phyloP scores from a whole-genome alignment of 30 jellyfish, hydroid and myxozoan species.

The Mastigias papua region DNA sequence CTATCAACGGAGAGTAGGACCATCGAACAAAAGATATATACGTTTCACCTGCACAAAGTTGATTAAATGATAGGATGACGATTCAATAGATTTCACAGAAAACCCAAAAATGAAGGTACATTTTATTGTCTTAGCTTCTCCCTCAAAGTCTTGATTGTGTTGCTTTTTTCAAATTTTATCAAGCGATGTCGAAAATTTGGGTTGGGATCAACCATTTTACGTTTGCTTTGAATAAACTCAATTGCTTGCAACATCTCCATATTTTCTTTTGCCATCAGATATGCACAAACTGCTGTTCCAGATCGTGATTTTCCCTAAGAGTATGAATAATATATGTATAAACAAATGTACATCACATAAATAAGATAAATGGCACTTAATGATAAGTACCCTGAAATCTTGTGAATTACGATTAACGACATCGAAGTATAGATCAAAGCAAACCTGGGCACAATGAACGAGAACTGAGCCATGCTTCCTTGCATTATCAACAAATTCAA shows the following conservation, averaged over 20 bases:
- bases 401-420: no score
- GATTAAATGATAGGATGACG: no score
- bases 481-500: conserved; percentile 52
- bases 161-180: conserved; percentile 70
- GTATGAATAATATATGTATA: no score
- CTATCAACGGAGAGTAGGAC: no score
- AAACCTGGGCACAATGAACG: conserved; percentile 95
- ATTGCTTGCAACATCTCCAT: conserved; percentile 52
- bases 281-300: conserved; percentile 83
- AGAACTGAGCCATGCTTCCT: conserved; percentile 74
- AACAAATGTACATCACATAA: no score
- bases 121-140: conserved; percentile 9
- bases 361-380: no score
- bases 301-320: conserved; percentile 96
- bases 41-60: no score
- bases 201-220: conserved; percentile 93
- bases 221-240: conserved; percentile 59
- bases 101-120: background rate
- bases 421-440: background rate
- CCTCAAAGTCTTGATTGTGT: conserved; percentile 26
- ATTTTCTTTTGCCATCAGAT: conserved; percentile 69
- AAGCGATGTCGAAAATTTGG: conserved; percentile 64
- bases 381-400: no score
- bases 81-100: background rate
- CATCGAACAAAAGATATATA: no score